Percentiles rank a stretch among this genome's conserved stretches.
phyloP scores from a whole-genome alignment of 2,113 vertebrate genomes.

The Catharus fuscescens region DNA sequence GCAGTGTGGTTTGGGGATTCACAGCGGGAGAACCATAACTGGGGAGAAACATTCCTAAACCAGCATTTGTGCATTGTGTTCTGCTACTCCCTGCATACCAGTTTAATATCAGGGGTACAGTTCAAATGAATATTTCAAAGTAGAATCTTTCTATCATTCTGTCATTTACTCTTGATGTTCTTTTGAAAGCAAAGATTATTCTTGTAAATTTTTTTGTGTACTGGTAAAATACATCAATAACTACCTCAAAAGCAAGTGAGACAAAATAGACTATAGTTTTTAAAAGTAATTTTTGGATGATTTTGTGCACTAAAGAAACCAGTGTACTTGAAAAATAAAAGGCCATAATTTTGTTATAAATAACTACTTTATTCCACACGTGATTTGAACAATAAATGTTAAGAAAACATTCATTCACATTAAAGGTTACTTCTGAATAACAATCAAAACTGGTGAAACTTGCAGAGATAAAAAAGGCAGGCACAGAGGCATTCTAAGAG shows the following conservation, averaged over 20 bases:
- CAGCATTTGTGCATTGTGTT: rapidly evolving
- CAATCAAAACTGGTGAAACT: background rate
- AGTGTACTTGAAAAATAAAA: background rate
- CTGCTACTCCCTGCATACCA: background rate
- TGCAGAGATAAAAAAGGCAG: background rate
- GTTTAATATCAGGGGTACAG: background rate
- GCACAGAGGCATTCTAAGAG: background rate
- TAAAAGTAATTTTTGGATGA: background rate
- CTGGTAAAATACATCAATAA: background rate
- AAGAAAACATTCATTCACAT: background rate
- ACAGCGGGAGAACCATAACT: background rate
- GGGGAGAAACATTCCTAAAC: background rate
- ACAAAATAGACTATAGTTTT: background rate
- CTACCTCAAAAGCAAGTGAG: background rate
- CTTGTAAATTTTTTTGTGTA: background rate
- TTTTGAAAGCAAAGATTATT: background rate
- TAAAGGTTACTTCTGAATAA: background rate
- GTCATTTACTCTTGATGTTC: background rate
- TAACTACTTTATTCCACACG: background rate
- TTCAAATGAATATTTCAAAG: background rate
- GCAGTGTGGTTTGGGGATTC: background rate
- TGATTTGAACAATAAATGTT: background rate
- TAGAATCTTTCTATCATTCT: background rate
- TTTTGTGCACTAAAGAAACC: background rate
- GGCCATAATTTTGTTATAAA: background rate